Base-by-base conservation (phyloP, 2,797 vertebrate species). In the Benthosema pterotum region DNA sequence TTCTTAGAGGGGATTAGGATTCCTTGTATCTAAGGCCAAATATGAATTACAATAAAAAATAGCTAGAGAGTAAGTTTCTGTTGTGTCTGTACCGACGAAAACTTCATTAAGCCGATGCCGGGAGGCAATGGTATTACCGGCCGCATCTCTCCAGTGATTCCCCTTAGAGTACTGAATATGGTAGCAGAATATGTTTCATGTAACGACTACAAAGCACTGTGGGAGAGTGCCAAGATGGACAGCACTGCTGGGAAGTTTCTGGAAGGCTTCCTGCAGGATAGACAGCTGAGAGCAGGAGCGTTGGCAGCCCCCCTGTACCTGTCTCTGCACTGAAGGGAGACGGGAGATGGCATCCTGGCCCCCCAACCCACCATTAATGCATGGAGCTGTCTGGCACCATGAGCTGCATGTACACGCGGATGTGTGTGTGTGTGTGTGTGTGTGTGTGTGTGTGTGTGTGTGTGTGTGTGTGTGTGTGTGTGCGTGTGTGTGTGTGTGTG, bases 371-470 rank as follows among this genome's bases (percentile, higher is more conserved):
- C 77, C 67, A 78, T 84, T 84, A 84, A 85, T 83, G 75, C 46
- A 69, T 67, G 65, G 67, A 68, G 65, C 66, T 82, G 71, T 83
- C 82, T 82, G 63, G 15, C 64, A 73, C 77, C 76, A 85, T 71
- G 81, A 83, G 79, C 75, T 55, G 67, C 46, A 50, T 60, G 32
- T 38, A 38, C 32, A 38, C 1, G 32, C 32, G 28, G 4, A 38
- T 8, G 7, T 38, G 8, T 38, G 32, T 38, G 32, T 38, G 28
- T 6, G n/a, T n/a, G n/a, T n/a, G n/a, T n/a, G n/a, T n/a, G n/a
- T n/a, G n/a, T n/a, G n/a, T n/a, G n/a, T n/a, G n/a, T n/a, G n/a
- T n/a, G n/a, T n/a, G n/a, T n/a, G n/a, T n/a, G n/a, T n/a, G n/a
- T n/a, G n/a, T n/a, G n/a, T n/a, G n/a, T n/a, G n/a, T n/a, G n/a